phyloP scores from a whole-genome alignment of 30 jellyfish, hydroid and myxozoan species.

The Cassiopea andromeda region DNA sequence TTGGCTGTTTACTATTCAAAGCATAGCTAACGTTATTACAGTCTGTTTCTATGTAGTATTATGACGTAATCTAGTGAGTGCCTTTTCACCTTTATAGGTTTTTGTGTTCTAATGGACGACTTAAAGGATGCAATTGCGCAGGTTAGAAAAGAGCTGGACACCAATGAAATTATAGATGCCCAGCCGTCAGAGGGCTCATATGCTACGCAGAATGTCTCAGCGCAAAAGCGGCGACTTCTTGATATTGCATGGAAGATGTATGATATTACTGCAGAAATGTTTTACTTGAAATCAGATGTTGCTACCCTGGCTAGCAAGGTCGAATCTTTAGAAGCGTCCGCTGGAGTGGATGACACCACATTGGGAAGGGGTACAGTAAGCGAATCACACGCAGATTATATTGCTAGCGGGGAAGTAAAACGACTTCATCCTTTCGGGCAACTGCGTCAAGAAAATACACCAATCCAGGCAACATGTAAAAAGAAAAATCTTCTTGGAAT shows the following conservation, averaged over 20 bases:
- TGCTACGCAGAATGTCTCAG: conserved; percentile 6
- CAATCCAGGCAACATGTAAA: background rate
- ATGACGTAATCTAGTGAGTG: too few species aligned
- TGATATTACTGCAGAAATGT: conserved; percentile 65
- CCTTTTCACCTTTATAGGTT: background rate
- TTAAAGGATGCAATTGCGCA: conserved; percentile 26
- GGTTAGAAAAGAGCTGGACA: conserved; percentile 10
- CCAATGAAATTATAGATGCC: background rate
- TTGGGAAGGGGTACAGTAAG: background rate
- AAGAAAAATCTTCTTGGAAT: background rate
- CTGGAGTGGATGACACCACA: background rate
- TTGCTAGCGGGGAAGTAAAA: background rate
- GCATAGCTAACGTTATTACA: too few species aligned
- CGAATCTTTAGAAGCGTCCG: background rate
- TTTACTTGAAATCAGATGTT: conserved; percentile 50
- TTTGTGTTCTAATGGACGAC: conserved; percentile 13
- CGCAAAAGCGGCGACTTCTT: conserved; percentile 38
- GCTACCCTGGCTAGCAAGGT: conserved; percentile 40
- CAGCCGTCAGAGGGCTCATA: background rate
- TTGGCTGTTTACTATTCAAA: too few species aligned
- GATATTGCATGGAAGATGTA: conserved; percentile 75
- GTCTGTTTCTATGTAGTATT: too few species aligned
- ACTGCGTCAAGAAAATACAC: background rate
- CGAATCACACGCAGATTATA: background rate
- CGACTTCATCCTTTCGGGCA: background rate